Evolutionary conservation across 2,888 invertebrate species (phyloP), one percentile per base, ranked within the genome.

Genomic region (Megaustenia siamemsis): DNA sequence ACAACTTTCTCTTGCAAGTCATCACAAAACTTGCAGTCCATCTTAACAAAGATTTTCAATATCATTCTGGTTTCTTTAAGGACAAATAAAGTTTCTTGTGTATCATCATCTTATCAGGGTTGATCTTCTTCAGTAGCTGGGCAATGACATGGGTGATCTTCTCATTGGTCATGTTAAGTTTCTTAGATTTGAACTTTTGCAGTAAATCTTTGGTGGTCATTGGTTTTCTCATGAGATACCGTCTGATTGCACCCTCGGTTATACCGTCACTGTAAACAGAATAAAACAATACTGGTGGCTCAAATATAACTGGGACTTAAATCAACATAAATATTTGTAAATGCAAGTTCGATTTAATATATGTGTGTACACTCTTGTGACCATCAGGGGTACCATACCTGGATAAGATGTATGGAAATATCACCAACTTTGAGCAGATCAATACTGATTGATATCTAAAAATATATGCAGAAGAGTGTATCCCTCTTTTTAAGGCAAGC

Each of bases 131-230:
- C 85, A 99, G 95, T 89, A 99, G 97, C 93, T 97, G 97, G 12
- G 98, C 98, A 96, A 99, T 98, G 60, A 97, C 97, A 92, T 97
- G 97, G 0, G 98, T 98, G 85, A 99, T 95, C 84, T 98, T 97
- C 88, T 98, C 97, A 88, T 97, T 97, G 83, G 96, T 96, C 78
- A 98, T 96, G 6, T 98, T 98, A 18, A 97, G 97, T 92, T 98
- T 97, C 94, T 98, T 98, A 63, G 97, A 97, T 93, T 98, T 98
- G 95, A 99, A 98, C 95, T 99, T 99, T 88, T 98, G 97, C 69
- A 99, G 94, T 53, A 99, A 95, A 93, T 99, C 99, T 0, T 98
- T 99, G 0, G 99, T 97, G 0, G 99, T 99, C 97, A 99, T 98
- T 0, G 99, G 99, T 93, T 99, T 99, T 18, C 99, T 96, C 94